A percentile compares a stretch with the other conserved stretches of the same genome.
Conservation (phyloP, 1,140 invertebrate genomes). For the Pogonognathellus flavescens region DNA sequence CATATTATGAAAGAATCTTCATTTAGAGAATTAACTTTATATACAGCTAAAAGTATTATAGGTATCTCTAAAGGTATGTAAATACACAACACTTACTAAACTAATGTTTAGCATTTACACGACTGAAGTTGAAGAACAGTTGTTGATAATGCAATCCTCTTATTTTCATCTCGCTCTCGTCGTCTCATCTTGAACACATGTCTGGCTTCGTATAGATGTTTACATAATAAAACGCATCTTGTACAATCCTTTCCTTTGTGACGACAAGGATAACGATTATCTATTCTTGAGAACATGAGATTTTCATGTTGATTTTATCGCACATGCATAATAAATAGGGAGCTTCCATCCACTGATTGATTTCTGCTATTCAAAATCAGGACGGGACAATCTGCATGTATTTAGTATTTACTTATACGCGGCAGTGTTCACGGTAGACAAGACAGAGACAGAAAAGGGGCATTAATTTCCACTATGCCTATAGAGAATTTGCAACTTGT, state of each 20-base stretch:
- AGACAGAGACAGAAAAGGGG: neutral
- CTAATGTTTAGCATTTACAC: no score
- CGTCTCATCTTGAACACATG: neutral
- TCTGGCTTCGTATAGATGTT: neutral
- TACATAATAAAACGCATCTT: conserved; percentile 15
- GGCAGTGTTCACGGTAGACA: neutral
- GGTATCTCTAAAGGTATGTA: no score
- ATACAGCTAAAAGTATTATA: no score
- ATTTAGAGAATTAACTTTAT: no score
- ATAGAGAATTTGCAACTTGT: no score
- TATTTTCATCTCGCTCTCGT: no score
- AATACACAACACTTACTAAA: no score
- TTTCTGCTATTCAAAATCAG: conserved; percentile 5
- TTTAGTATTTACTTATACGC: neutral
- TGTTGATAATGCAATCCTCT: conserved; percentile 24
- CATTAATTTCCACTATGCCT: no score
- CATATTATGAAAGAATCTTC: no score
- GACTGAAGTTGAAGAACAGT: no score
- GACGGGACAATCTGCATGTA: neutral
- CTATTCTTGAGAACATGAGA: conserved; percentile 9
- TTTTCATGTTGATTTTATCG: conserved; percentile 30
- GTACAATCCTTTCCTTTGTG: conserved; percentile 8
- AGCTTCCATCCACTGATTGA: neutral
- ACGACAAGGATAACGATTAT: conserved; percentile 43
- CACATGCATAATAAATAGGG: neutral